Percentiles rank a stretch among this genome's conserved stretches.
Conservation (phyloP, 2,888 invertebrate genomes). For the Dasysyrphus albostriatus region DNA sequence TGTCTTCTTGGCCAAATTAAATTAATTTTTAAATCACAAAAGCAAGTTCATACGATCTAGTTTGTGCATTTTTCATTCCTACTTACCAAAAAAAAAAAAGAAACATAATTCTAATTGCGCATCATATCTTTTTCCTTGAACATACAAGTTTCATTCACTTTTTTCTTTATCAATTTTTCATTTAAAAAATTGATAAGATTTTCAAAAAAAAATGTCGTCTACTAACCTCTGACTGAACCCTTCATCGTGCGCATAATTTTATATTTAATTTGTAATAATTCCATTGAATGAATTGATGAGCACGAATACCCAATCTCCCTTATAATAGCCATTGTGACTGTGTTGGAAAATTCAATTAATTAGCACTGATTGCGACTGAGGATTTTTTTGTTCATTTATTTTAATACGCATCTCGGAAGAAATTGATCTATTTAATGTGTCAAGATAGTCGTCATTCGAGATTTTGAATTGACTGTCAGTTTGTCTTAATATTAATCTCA, state of each 20-base stretch:
- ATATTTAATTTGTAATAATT: constrained; percentile 1
- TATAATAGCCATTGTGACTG: constrained; percentile 27
- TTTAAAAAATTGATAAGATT: constrained; percentile 31
- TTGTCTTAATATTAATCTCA: constrained; percentile 7
- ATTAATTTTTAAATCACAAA: too few species aligned
- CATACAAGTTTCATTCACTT: constrained; percentile 46
- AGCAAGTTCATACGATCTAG: too few species aligned
- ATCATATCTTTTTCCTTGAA: constrained; percentile 24
- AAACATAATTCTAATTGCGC: constrained; percentile 28
- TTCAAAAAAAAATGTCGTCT: constrained; percentile 48
- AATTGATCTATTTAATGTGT: constrained; percentile 24
- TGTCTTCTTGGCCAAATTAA: too few species aligned
- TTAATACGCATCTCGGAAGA: constrained; percentile 25
- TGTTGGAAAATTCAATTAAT: constrained; percentile 54
- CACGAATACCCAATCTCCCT: constrained; percentile 35
- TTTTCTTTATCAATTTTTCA: constrained; percentile 15
- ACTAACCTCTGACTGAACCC: constrained; percentile 59
- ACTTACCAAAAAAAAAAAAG: background rate
- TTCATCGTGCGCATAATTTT: constrained; percentile 56
- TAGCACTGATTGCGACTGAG: constrained; percentile 51
- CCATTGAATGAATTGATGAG: constrained; percentile 25
- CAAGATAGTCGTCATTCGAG: constrained; percentile 26
- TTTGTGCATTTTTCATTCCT: background rate
- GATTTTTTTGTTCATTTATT: background rate
- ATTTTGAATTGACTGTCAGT: constrained; percentile 3